A percentile compares a stretch with the other conserved stretches of the same genome.
These are phyloP conservation scores for Platypus cylindrus DNA, from an alignment of 2,888 invertebrate species.

Conservation along the genomic window DNA sequence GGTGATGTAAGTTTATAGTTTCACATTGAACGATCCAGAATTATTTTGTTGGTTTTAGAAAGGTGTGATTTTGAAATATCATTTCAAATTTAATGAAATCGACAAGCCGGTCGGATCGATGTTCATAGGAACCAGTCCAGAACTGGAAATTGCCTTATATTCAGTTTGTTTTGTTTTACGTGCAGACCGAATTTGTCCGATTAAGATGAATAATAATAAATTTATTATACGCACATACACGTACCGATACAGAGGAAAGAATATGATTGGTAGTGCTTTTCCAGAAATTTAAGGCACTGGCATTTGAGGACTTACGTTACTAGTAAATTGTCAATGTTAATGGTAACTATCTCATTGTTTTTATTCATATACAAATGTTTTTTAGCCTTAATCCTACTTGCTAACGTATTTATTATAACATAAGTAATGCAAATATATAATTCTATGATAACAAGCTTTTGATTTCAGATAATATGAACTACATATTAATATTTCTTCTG, in stretches of 20 bases:
- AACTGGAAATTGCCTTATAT: constrained; percentile 81
- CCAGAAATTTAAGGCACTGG: constrained; percentile 69
- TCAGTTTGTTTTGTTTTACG: constrained; percentile 74
- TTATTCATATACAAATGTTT: no score
- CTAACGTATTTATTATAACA: no score
- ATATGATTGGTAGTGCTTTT: constrained; percentile 68
- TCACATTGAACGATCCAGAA: not conserved
- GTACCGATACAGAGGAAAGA: constrained; percentile 58
- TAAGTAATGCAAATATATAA: no score
- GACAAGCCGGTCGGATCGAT: constrained; percentile 67
- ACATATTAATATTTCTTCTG: no score
- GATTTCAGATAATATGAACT: no score
- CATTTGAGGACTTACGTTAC: no score
- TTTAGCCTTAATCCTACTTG: no score
- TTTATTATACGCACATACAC: constrained; percentile 64
- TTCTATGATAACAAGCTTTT: no score
- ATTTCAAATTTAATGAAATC: constrained; percentile 55
- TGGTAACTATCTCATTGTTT: no score
- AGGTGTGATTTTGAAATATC: constrained; percentile 59
- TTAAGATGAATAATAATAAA: constrained; percentile 56
- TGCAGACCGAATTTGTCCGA: constrained; percentile 59
- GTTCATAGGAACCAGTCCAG: constrained; percentile 80
- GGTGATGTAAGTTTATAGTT: constrained; percentile 48
- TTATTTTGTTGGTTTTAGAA: constrained; percentile 43
- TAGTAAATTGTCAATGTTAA: no score